Conservation (phyloP, 2,888 invertebrate species). For the Anarsia innoxiella region DNA sequence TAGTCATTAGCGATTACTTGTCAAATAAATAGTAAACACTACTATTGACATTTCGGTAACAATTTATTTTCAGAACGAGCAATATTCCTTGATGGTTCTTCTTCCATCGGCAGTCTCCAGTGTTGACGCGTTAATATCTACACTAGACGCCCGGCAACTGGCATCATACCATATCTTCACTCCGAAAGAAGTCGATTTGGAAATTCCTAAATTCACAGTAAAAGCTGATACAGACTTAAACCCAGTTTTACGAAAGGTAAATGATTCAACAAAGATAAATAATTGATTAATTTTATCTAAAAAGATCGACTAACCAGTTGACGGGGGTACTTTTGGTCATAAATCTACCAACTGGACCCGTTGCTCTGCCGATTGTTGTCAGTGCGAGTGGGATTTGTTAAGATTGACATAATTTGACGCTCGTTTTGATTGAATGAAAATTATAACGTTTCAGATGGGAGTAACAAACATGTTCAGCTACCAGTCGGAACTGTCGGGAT, state of each 20-base stretch:
- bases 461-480: conserved; percentile 52
- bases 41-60: too few species aligned
- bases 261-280: too few species aligned
- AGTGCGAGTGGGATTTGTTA: too few species aligned
- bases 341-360: too few species aligned
- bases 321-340: too few species aligned
- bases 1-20: too few species aligned
- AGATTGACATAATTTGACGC: too few species aligned
- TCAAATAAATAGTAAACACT: too few species aligned
- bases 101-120: conserved; percentile 45
- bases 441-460: conserved; percentile 69
- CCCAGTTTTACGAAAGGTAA: conserved; percentile 45
- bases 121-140: conserved; percentile 34
- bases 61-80: conserved; percentile 48
- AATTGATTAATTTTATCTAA: too few species aligned
- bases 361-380: too few species aligned
- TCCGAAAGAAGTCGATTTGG: conserved; percentile 39
- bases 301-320: too few species aligned
- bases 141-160: conserved; percentile 40
- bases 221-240: conserved; percentile 48
- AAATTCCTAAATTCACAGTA: conserved; percentile 63
- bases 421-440: too few species aligned
- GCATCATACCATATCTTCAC: conserved; percentile 37
- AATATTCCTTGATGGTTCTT: conserved; percentile 64
- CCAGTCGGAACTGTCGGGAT: conserved; percentile 43